These are phyloP conservation scores for Diplazon laetatorius DNA, from an alignment of 2,888 invertebrate species.

Conservation along the genomic window DNA sequence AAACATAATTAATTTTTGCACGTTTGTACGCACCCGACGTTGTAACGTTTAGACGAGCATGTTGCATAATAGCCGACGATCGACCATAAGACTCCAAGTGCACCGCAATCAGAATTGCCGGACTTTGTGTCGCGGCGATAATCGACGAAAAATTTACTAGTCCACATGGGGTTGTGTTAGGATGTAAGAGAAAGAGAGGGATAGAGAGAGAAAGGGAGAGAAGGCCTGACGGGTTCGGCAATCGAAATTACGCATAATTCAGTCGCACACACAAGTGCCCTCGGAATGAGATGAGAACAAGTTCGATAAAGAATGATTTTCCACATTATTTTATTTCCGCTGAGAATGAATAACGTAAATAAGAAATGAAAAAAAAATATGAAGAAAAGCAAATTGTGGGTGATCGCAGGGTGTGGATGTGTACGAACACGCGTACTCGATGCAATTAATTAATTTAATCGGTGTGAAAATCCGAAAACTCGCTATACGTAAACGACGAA, in stretches of 20 bases:
- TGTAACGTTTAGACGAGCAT: constrained; percentile 37
- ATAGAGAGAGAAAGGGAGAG: constrained; percentile 10
- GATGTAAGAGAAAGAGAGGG: neutral
- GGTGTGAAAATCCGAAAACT: constrained; percentile 49
- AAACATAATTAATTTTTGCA: constrained; percentile 76
- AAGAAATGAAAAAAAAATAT: too few species aligned
- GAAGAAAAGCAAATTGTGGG: too few species aligned
- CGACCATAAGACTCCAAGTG: constrained; percentile 45
- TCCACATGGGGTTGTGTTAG: constrained; percentile 26
- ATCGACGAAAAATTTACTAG: constrained; percentile 31
- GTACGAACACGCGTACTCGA: constrained; percentile 37
- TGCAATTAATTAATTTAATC: constrained; percentile 44
- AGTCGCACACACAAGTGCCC: constrained; percentile 53
- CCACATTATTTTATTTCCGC: constrained; percentile 27
- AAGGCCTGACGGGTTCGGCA: constrained; percentile 33
- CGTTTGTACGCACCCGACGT: constrained; percentile 71
- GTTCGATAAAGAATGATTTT: constrained; percentile 43
- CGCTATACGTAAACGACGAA: constrained; percentile 25
- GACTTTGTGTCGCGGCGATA: constrained; percentile 41
- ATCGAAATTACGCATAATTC: constrained; percentile 54
- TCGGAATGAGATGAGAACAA: constrained; percentile 13
- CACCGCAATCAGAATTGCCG: constrained; percentile 24
- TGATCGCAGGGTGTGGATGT: too few species aligned
- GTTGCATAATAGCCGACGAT: constrained; percentile 39
- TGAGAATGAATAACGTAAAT: constrained; percentile 1